A percentile compares a stretch with the other conserved stretches of the same genome.
Conservation (phyloP, 2,797 vertebrate genomes). For the Pangasius macronema region DNA sequence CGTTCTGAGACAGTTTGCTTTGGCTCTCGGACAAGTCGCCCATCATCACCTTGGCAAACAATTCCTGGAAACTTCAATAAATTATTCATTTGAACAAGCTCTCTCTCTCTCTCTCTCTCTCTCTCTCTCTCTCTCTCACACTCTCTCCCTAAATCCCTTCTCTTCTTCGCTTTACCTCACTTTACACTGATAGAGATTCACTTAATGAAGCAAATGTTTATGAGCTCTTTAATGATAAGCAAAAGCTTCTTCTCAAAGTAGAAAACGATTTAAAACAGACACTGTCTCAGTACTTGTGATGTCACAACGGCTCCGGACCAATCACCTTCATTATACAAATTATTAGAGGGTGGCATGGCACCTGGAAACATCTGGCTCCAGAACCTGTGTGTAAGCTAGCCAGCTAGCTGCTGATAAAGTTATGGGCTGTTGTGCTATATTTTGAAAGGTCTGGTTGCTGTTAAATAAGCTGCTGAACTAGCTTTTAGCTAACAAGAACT, state of each 20-base stretch:
- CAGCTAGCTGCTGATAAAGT: neutral
- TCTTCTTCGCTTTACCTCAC: conserved; percentile 21
- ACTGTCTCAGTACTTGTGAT: neutral
- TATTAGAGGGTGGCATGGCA: neutral
- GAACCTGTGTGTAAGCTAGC: neutral
- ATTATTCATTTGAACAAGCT: conserved; percentile 81
- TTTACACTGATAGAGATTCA: conserved; percentile 59
- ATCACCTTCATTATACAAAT: neutral
- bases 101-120: conserved; percentile 46
- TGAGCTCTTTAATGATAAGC: neutral
- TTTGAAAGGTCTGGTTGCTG: neutral
- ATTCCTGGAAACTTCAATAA: conserved; percentile 81
- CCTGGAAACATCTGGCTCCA: neutral
- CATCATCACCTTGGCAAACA: conserved; percentile 85
- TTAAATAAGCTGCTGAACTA: neutral
- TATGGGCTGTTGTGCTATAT: neutral
- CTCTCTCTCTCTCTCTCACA: conserved; percentile 52
- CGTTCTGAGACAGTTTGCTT: conserved; percentile 73
- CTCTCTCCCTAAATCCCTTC: neutral
- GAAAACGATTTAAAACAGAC: conserved; percentile 15
- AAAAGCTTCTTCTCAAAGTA: conserved; percentile 16
- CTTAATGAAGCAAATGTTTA: conserved; percentile 60
- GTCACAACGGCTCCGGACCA: neutral
- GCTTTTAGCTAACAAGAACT: neutral
- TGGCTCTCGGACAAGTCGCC: conserved; percentile 78